These are phyloP conservation scores for Aramus guarauna DNA, from an alignment of 2,113 vertebrate genomes.

Conservation along the genomic window DNA sequence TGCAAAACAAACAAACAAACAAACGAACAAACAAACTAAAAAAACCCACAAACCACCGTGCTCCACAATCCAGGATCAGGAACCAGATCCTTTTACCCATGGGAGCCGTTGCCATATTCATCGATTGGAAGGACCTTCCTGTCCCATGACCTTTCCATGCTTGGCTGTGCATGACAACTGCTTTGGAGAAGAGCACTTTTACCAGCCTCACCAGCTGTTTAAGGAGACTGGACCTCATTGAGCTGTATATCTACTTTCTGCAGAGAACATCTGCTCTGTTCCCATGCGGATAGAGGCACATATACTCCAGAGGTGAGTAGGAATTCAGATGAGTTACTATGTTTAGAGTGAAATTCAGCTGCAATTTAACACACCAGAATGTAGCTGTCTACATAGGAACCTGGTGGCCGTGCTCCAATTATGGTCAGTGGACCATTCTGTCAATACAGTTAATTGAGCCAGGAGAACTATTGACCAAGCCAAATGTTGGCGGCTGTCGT, in stretches of 20 bases:
- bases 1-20: background rate
- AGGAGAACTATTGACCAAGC: background rate
- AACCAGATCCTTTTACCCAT: background rate
- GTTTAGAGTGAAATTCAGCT: background rate
- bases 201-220: background rate
- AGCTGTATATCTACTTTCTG: background rate
- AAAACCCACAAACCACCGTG: background rate
- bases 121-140: accelerated
- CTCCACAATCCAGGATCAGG: background rate
- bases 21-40: background rate
- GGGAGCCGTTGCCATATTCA: background rate
- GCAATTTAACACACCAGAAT: background rate
- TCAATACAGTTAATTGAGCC: background rate
- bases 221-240: background rate
- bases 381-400: background rate
- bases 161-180: background rate
- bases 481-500: background rate
- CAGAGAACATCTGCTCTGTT: background rate
- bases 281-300: background rate
- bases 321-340: accelerated
- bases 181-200: background rate
- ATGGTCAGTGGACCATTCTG: background rate
- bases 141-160: background rate
- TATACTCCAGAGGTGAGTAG: background rate
- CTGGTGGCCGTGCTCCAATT: background rate